These are phyloP conservation scores for Loxodonta africana DNA, from an alignment of 2,113 vertebrate genomes.

Conservation along the genomic window DNA sequence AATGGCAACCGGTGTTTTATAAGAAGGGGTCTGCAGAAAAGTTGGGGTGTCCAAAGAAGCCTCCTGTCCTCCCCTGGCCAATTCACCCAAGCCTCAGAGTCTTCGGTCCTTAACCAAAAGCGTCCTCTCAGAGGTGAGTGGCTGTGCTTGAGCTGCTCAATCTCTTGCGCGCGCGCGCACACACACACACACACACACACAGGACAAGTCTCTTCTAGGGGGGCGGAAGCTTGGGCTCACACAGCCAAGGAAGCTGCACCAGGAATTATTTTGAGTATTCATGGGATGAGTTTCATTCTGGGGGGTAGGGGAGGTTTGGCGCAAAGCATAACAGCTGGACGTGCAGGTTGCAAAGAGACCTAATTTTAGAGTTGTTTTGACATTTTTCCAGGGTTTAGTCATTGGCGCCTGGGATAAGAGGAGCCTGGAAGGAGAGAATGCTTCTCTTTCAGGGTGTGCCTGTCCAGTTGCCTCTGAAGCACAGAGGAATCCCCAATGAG, in stretches of 20 bases:
- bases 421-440: slow-evolving; percentile 1
- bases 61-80: background rate
- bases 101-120: background rate
- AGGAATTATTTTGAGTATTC: slow-evolving; percentile 54
- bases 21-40: background rate
- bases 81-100: background rate
- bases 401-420: slow-evolving; percentile 1
- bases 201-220: background rate
- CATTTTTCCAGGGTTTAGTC: slow-evolving; percentile 64
- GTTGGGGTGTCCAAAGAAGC: background rate
- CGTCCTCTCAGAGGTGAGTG: background rate
- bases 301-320: background rate
- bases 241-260: background rate
- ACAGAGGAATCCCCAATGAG: background rate
- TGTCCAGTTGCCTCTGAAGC: background rate
- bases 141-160: background rate
- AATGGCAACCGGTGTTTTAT: background rate
- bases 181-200: no score
- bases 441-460: background rate
- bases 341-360: slow-evolving; percentile 47
- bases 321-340: slow-evolving; percentile 57
- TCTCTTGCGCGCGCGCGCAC: background rate
- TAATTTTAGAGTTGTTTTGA: slow-evolving; percentile 77
- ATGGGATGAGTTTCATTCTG: background rate
- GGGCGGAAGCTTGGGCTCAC: background rate